Conservation (phyloP, 2,113 vertebrate species). For the Hystrix cristata region DNA sequence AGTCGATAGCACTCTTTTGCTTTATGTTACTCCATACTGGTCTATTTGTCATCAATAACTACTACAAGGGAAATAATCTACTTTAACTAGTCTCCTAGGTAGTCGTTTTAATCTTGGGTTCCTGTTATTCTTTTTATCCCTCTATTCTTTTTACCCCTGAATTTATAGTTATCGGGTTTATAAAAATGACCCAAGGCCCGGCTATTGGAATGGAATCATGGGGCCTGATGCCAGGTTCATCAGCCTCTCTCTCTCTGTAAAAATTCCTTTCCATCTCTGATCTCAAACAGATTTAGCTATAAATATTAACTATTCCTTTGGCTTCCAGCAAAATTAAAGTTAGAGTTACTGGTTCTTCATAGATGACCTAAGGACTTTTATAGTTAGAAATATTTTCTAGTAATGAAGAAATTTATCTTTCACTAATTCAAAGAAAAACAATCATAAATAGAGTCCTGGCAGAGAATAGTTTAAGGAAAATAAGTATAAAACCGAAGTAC, state of each 20-base stretch:
- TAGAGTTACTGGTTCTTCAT: not conserved
- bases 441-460: not conserved
- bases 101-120: constrained; percentile 58
- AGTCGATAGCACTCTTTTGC: not conserved
- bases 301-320: constrained; percentile 53
- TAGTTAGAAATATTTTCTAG: constrained; percentile 12
- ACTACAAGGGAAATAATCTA: not conserved
- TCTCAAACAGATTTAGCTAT: constrained; percentile 37
- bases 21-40: not conserved
- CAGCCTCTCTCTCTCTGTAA: not conserved
- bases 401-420: constrained; percentile 16
- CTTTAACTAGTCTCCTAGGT: constrained; percentile 61
- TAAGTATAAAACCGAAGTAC: not conserved
- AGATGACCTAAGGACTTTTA: constrained; percentile 1
- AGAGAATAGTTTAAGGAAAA: not conserved
- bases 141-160: constrained; percentile 46
- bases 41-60: constrained; percentile 26
- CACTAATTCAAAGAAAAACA: not conserved
- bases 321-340: constrained; percentile 22
- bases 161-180: constrained; percentile 66
- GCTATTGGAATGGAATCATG: not conserved
- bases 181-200: constrained; percentile 55
- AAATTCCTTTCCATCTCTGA: not conserved
- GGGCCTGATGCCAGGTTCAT: not conserved
- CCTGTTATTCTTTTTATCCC: constrained; percentile 42